Conservation (phyloP, 2,888 invertebrate species). For the Gastracanthus pulcherrimus region DNA sequence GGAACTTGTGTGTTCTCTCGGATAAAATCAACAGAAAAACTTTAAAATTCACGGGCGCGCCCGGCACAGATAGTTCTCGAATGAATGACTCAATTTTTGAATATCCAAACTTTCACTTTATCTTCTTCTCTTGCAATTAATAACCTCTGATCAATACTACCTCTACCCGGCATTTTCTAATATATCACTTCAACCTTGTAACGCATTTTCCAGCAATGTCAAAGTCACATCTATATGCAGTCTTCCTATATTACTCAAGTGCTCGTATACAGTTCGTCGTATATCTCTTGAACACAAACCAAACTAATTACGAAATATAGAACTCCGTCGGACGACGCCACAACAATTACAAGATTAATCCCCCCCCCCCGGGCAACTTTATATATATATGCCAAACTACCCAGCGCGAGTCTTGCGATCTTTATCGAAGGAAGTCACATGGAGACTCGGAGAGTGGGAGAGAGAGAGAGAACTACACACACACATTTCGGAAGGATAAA, state of each 20-base stretch:
- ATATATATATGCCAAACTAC: neutral
- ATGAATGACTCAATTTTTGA: neutral
- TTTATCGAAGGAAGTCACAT: slow-evolving; percentile 37
- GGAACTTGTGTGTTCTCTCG: neutral
- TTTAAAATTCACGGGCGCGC: neutral
- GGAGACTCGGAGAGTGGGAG: neutral
- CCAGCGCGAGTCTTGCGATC: slow-evolving; percentile 7
- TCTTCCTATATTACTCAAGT: too few species aligned
- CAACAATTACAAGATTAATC: slow-evolving; percentile 3
- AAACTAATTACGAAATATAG: neutral
- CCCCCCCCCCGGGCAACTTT: neutral
- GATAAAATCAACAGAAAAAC: neutral
- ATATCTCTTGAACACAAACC: neutral
- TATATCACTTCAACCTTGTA: neutral
- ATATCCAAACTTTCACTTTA: neutral
- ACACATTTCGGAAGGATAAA: slow-evolving; percentile 56
- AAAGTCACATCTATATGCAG: neutral
- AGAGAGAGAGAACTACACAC: slow-evolving; percentile 10
- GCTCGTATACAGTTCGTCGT: too few species aligned
- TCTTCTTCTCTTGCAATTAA: neutral
- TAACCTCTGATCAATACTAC: too few species aligned
- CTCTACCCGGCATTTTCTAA: too few species aligned
- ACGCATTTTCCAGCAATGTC: neutral
- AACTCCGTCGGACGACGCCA: neutral
- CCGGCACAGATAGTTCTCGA: neutral